Base-by-base conservation (phyloP, 2,113 vertebrate genomes). In the Melanostigma gelatinosum region DNA sequence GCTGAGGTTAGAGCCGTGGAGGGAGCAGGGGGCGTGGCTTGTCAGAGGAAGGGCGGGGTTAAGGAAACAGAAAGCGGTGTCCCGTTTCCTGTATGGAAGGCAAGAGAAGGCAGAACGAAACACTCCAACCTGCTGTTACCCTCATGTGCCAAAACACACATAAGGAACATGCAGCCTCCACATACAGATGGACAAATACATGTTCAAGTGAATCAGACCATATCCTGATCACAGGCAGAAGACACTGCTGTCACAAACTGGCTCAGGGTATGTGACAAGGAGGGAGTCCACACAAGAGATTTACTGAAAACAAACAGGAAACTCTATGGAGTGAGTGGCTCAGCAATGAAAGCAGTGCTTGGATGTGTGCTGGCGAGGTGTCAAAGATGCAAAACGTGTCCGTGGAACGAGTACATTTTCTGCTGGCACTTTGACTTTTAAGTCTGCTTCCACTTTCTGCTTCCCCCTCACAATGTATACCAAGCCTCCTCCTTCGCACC, bases 31-130 rank as follows among this genome's bases (percentile, higher is more conserved):
- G 90, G 85, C 2, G 75, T 73, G 72, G 75, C 27, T 67, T 76
- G 12, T 8, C 20, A 5, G 11, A 50, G 15, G 36, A 40, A 62
- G 82, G 90, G 85, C 7, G 10, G 64, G 48, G 71, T 79, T 86
- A 20, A 36, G 48, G 52, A 13, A 52, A 36, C 44, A 54, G 72
- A 1, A 81, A 77, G 72, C 66, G 75, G 72, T 13, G 55, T 69
- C 50, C n/a, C 75, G 27, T 58, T 69, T 79, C 76, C 36, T 46
- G 46, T 57, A 73, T 24, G 24, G 18, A 65, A 48, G 55, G 13
- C 22, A 40, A 50, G 67, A 50, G 4, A 1, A 74, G 54, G 40
- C 32, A 44, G 77, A 72, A 50, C 67, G 15, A 65, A 79, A 81
- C 24, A 1, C 22, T 62, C 11, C 8, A 57, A 72, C 54, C 84